These are phyloP conservation scores for Crotalus adamanteus DNA, from an alignment of 2,797 vertebrate species.

Conservation along the genomic window DNA sequence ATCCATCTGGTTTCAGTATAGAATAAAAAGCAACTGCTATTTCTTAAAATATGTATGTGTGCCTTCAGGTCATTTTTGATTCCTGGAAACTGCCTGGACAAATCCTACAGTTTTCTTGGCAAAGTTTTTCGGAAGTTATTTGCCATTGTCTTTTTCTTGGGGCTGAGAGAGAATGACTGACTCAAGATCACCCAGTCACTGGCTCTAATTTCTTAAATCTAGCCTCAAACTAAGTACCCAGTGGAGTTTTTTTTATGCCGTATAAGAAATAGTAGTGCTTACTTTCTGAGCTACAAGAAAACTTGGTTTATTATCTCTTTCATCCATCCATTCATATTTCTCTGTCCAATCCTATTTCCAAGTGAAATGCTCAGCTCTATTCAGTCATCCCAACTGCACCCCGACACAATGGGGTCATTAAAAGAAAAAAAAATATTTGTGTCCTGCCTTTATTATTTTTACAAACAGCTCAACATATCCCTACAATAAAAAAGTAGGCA, in stretches of 20 bases:
- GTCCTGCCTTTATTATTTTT: too few species aligned
- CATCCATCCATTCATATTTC: background rate
- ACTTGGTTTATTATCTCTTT: background rate
- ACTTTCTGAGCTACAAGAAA: background rate
- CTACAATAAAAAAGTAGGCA: background rate
- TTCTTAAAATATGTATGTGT: constrained; percentile 24
- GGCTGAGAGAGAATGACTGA: background rate
- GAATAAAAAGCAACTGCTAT: background rate
- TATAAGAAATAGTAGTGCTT: background rate
- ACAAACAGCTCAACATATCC: too few species aligned
- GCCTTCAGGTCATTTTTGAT: background rate
- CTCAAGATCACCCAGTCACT: background rate
- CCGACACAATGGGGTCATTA: background rate
- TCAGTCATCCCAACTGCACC: background rate
- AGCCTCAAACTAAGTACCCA: background rate
- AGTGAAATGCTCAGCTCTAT: background rate
- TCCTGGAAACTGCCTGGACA: background rate
- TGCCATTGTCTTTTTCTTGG: background rate
- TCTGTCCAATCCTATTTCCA: background rate
- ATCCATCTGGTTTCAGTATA: constrained; percentile 3
- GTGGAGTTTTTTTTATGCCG: background rate
- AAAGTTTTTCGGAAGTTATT: background rate
- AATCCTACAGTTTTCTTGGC: background rate
- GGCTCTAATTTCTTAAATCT: constrained; percentile 32
- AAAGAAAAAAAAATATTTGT: background rate